Base-by-base conservation (phyloP, 2,888 invertebrate species). In the Hirtodrosophila duncani region DNA sequence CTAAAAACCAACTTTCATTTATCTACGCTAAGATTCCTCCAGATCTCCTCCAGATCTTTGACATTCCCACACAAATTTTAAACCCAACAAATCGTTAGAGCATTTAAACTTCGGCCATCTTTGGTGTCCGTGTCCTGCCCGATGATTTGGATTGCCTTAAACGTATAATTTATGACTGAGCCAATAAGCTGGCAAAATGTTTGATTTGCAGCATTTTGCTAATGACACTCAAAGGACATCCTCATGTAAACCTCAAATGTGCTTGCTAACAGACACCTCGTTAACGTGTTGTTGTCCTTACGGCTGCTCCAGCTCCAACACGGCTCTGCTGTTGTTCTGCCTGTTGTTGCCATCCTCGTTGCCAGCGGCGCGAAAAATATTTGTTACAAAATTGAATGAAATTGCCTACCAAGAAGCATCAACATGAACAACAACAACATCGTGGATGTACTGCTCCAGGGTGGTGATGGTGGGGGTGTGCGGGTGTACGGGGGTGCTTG, bases 301-400 rank as follows among this genome's bases (percentile, higher is more conserved):
- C 24, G 17, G 14, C 24, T 20, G 17, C 29, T 30, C n/a, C n/a
- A 16, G 8, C 11, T 6, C 36, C 16, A 2, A 10, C 7, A 8
- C 0, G 14, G 6, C 13, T 8, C 3, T 11, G 14, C 11, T 14
- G 16, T 20, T 30, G 11, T 3, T 8, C 17, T 18, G 29, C 8
- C 11, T 3, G 10, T 59, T 59, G 36, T 49, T 56, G 56, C 44
- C 45, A 51, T 38, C 52, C 36, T n/a, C n/a, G 61, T 60, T 60
- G 59, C 70, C 62, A 44, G 17, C 20, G 55, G 67, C 70, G 56
- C 50, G 20, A 53, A 62, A 66, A 63, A 70, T n/a, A n/a, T 67
- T 60, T 50, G 49, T 50, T 63, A 49, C 71, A 33, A 67, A 67
- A 67, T 67, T 67, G 67, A 67, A 67, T 67, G 51, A 71, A 71